Base-by-base conservation (phyloP, 2,888 invertebrate species). In the Herminia tarsipennalis region DNA sequence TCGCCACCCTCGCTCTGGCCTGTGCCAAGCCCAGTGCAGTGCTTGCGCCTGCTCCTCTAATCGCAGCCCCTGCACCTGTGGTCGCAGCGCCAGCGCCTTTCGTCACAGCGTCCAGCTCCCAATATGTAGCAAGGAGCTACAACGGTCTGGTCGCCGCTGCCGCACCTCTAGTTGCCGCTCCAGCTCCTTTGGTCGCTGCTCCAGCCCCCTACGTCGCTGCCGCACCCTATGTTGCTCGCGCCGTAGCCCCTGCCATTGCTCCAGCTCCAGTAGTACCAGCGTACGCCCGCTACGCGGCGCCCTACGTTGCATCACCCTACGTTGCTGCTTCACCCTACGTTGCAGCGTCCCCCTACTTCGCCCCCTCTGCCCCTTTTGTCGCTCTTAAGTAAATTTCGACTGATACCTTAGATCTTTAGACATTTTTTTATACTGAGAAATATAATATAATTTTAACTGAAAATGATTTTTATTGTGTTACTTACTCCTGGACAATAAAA, bases 41-140 rank as follows among this genome's bases (percentile, higher is more conserved):
- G 21, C 40, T 55, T 9, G 57, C 49, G 9, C 24, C 65, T 2
- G 86, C 93, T 9, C 88, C 86, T 8, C 66, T 83, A 6, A 76
- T 83, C 8, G 81, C 81, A 48, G 91, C 86, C 16, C 88, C 88
- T 1, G 78, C 86, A 2, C 82, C 85, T 0, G 49, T 83, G 6
- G 78, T 83, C 5, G 83, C 79, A 52, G 88, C 84, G 12, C 91
- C 87, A 1, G 92, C 93, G 0, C 92, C 93, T 4, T 89, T 93
- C 57, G 93, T 94, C n/a, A 94, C 94, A 0, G 93, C 94, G 0
- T 21, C 93, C 66, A 94, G 94, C 79, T 93, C 93, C 6, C 94
- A 94, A 76, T 93, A 94, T 46, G 78, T 94, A 62, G 88, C 94
- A 13, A 90, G 94, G 57, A 93, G 94, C 73, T 92, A 93, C 83